These are phyloP conservation scores for Trachops cirrhosus DNA, from an alignment of 2,797 vertebrate species.

Conservation along the genomic window DNA sequence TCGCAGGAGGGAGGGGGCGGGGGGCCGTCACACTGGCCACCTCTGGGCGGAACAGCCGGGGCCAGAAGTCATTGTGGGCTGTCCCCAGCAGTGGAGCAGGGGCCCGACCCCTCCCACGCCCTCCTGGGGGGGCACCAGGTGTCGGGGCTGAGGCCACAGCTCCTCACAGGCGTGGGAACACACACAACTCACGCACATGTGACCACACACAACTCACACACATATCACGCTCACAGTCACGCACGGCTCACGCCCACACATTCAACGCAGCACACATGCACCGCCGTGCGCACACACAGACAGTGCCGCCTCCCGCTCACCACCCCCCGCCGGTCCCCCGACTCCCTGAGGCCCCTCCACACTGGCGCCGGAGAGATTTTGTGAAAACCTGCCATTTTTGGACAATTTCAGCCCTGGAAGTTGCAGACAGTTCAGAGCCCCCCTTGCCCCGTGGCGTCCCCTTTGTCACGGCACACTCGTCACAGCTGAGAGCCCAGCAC, in stretches of 20 bases:
- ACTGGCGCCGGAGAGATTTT: not conserved
- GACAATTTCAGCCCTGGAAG: not conserved
- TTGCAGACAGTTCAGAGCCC: not conserved
- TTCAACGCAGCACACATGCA: not conserved
- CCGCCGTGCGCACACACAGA: not conserved
- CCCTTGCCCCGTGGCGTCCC: rapidly evolving
- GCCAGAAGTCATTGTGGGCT: rapidly evolving
- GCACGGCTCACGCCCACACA: not conserved
- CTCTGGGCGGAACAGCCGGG: not conserved
- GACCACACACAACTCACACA: no score
- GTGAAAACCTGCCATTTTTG: not conserved
- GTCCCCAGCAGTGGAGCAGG: not conserved
- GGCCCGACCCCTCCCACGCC: not conserved
- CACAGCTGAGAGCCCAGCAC: not conserved
- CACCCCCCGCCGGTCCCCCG: rapidly evolving
- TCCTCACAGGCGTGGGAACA: not conserved
- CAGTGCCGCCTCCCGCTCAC: rapidly evolving
- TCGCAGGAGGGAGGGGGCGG: not conserved
- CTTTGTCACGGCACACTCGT: rapidly evolving
- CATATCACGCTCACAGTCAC: not conserved
- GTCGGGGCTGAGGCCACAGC: not conserved
- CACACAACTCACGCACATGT: not conserved
- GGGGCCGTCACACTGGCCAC: not conserved
- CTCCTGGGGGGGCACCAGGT: not conserved
- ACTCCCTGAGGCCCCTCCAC: not conserved